Conservation (phyloP, 2,888 invertebrate species). For the Noctua janthe region DNA sequence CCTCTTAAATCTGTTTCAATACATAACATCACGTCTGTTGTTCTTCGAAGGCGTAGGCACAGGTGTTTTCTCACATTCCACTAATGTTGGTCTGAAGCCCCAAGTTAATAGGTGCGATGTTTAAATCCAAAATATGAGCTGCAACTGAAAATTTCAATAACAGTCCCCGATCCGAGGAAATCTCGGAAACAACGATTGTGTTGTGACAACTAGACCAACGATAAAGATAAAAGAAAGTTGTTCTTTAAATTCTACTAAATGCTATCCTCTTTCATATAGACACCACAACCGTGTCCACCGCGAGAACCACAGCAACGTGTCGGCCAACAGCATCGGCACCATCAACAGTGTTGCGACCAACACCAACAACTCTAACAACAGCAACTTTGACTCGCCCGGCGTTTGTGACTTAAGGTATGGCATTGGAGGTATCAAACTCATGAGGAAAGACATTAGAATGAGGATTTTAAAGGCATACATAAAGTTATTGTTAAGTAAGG, state of each 20-base stretch:
- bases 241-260: neutral
- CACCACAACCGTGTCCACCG: slow-evolving; percentile 95
- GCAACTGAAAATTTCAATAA: neutral
- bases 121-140: neutral
- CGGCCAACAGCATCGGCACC: slow-evolving; percentile 89
- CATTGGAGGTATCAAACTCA: neutral
- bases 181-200: neutral
- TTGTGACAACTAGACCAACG: neutral
- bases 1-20: neutral
- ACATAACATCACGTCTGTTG: neutral
- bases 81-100: neutral
- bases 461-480: neutral
- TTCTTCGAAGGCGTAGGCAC: neutral
- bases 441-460: neutral
- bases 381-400: slow-evolving; percentile 86
- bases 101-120: neutral
- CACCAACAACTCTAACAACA: slow-evolving; percentile 83
- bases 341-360: slow-evolving; percentile 87
- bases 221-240: neutral
- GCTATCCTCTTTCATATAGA: slow-evolving; percentile 70
- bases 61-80: neutral
- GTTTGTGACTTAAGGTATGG: slow-evolving; percentile 88
- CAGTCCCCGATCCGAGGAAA: neutral
- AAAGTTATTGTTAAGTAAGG: neutral
- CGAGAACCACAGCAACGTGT: slow-evolving; percentile 90